Base-by-base conservation (phyloP, 1,140 invertebrate genomes). In the Acarapis woodi region DNA sequence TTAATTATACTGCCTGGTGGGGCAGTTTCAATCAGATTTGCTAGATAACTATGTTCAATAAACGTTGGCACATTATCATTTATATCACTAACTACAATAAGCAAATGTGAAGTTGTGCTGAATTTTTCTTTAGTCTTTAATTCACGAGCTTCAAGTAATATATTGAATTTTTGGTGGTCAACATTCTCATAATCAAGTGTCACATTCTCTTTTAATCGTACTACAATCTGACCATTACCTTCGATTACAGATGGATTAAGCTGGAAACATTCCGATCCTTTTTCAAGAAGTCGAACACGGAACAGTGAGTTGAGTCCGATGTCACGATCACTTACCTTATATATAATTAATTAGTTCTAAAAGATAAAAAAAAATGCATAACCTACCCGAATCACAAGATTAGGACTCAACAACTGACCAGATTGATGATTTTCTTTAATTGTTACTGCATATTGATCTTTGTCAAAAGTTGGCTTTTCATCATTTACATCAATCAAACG, bases 401-500 rank as follows among this genome's bases (percentile, higher is more conserved):
- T 50, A 48, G 72, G 64, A 0, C 74, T 73, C 9, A 87, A 52
- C 0, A 73, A 71, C 0, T 76, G 77, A 2, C 76, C 77, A 35
- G 69, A 59, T 0, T 70, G 66, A 3, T 77, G 67, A 47, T 78
- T 79, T 52, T 87, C 79, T 0, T 70, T 66, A 39, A 83, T 67
- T 31, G 67, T 65, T 5, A 79, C 71, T 28, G 58, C 63, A 53
- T 79, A 83, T 62, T 39, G 39, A 5, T 40, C 45, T 20, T 42
- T 44, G 29, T 51, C 49, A 46, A 66, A 64, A 30, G 48, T 48
- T 0, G 85, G 87, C 1, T 80, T 68, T 46, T 80, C 78, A 53
- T 96, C 85, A 55, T 93, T 93, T 1, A 88, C 77, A 56, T 88
- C 83, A 48, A 68, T 67, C 42, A 88, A 74, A 18, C 72, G 79